Evolutionary conservation across 2,888 invertebrate species (phyloP).

Genomic region (Hypomecis punctinalis): DNA sequence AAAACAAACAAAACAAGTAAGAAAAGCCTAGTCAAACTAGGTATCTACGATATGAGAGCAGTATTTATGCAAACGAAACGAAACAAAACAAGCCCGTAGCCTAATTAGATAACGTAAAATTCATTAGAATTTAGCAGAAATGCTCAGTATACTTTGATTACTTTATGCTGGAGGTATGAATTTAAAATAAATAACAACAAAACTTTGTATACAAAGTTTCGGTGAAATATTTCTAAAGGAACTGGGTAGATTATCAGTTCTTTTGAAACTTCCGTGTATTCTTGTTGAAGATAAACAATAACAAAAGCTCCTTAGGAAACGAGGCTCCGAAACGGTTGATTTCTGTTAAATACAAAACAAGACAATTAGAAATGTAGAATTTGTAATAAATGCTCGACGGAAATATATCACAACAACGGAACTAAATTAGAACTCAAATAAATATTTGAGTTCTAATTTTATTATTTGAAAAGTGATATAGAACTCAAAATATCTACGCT

Average conservation of each 20-base stretch:
- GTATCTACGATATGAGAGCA: too few species aligned
- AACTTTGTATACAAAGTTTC: constrained; percentile 16
- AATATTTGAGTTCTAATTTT: neutral
- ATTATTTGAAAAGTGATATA: neutral
- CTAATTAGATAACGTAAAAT: constrained; percentile 10
- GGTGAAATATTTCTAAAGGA: constrained; percentile 9
- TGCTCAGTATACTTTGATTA: constrained; percentile 31
- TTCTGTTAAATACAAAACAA: constrained; percentile 12
- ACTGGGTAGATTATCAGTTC: constrained; percentile 26
- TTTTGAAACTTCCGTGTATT: constrained; percentile 27
- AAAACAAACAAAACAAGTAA: too few species aligned
- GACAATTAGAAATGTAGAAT: constrained; percentile 15
- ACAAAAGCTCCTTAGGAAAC: constrained; percentile 26
- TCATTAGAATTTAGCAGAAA: constrained; percentile 19
- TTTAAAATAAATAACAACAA: constrained; percentile 38
- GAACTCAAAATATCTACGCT: too few species aligned
- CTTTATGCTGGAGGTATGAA: constrained; percentile 22
- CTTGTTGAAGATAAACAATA: constrained; percentile 35
- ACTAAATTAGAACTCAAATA: too few species aligned
- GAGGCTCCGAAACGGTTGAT: constrained; percentile 12
- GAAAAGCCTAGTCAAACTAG: too few species aligned
- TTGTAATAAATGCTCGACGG: constrained; percentile 7
- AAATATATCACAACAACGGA: constrained; percentile 6
- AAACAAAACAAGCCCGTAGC: neutral
- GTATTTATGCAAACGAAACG: neutral